Conservation (phyloP, 2,888 invertebrate species). For the Stenoptilia bipunctidactyla region DNA sequence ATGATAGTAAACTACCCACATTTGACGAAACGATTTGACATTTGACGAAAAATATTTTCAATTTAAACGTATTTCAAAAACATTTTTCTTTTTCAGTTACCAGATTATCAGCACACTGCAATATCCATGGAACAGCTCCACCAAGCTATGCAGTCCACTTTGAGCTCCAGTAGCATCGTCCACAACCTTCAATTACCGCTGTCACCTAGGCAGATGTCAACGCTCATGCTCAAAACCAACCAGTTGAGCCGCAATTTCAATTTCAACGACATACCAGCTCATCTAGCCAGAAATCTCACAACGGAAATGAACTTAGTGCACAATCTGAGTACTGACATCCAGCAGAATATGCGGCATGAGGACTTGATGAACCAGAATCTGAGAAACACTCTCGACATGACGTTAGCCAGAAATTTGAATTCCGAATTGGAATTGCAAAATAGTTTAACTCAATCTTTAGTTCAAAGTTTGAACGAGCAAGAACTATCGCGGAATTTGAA, state of each 20-base stretch:
- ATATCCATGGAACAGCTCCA: slow-evolving; percentile 60
- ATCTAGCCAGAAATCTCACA: slow-evolving; percentile 32
- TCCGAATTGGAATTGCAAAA: slow-evolving; percentile 26
- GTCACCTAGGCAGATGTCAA: slow-evolving; percentile 56
- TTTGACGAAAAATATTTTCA: too few species aligned
- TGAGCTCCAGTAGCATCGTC: slow-evolving; percentile 32
- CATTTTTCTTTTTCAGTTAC: not conserved
- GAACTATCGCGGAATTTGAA: slow-evolving; percentile 23
- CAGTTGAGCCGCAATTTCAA: slow-evolving; percentile 38
- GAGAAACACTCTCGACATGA: slow-evolving; percentile 31
- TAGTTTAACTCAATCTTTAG: slow-evolving; percentile 17
- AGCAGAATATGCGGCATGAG: slow-evolving; percentile 28
- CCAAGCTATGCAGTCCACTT: slow-evolving; percentile 49
- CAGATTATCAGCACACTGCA: slow-evolving; percentile 44
- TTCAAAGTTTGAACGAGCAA: slow-evolving; percentile 18
- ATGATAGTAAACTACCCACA: too few species aligned
- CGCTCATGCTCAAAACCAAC: slow-evolving; percentile 52
- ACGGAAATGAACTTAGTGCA: slow-evolving; percentile 39
- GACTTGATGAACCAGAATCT: slow-evolving; percentile 21
- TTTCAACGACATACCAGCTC: slow-evolving; percentile 47
- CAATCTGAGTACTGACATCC: slow-evolving; percentile 30
- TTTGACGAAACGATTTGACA: too few species aligned
- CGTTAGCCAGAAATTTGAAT: slow-evolving; percentile 19
- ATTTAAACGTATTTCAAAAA: too few species aligned
- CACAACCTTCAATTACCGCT: slow-evolving; percentile 54